Base-by-base conservation (phyloP, 2,797 vertebrate genomes). In the Bovichtus diacanthus region DNA sequence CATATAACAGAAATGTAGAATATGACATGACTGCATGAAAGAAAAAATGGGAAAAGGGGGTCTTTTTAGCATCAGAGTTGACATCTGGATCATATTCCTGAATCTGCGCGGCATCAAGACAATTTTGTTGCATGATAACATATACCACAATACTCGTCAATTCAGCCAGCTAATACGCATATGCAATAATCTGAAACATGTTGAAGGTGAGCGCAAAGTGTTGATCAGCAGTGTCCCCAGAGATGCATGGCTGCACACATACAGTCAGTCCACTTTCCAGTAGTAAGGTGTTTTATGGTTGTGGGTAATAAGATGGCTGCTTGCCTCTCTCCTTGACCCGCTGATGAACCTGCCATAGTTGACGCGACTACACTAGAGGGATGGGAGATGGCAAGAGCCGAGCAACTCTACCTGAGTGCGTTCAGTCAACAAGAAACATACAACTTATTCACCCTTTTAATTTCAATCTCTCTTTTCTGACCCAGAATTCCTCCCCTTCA, bases 311-410 rank as follows among this genome's bases (percentile, higher is more conserved):
- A 89, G 74, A 92, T 74, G 84, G 84, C 82, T 76, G 82, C 81
- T 72, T 61, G 78, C 74, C 63, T 82, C 53, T 89, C 79, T 86
- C 87, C 87, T 93, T 92, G 89, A 92, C 92, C 92, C 16, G 13
- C 78, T 71, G 75, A 66, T 90, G 92, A 93, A 93, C 90, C 90
- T 87, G 74, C 84, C 84, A 86, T 43, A 73, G 81, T 75, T 90
- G 75, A 90, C 83, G 66, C 54, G 41, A 82, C 80, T 60, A 44
- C 80, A 77, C 79, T 38, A 50, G 66, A 86, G 69, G 65, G 77
- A 85, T 73, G 53, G 46, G 55, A 86, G 69, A 78, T 49, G 72
- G 73, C 41, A 58, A 81, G 66, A 86, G 61, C 60, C 80, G 5
- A 78, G 59, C 75, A 75, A 71, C 77, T 71, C 21, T 44, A 85